A percentile compares a stretch with the other conserved stretches of the same genome.
These are phyloP conservation scores for Lophura nycthemera DNA, from an alignment of 2,113 vertebrate species.

Conservation along the genomic window DNA sequence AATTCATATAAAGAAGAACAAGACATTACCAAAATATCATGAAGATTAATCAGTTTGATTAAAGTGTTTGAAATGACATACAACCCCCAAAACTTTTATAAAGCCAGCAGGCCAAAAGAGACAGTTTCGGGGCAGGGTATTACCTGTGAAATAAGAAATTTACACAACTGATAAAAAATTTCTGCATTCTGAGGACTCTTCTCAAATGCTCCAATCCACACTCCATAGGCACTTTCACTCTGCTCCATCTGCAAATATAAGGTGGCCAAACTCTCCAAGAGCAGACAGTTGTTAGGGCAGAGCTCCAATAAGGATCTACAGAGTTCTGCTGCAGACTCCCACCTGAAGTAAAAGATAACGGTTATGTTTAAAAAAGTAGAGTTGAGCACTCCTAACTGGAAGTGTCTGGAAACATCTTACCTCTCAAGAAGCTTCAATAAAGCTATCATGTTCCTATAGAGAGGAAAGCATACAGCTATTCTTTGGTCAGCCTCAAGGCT, in stretches of 20 bases:
- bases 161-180: conserved; percentile 88
- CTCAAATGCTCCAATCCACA: conserved; percentile 87
- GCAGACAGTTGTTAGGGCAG: conserved; percentile 82
- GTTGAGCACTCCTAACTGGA: not conserved
- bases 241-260: conserved; percentile 81
- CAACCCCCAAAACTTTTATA: not conserved
- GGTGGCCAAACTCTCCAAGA: conserved; percentile 84
- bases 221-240: conserved; percentile 73
- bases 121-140: not conserved
- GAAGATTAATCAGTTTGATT: not conserved
- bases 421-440: conserved; percentile 85
- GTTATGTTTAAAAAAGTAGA: not conserved
- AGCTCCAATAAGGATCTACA: conserved; percentile 82
- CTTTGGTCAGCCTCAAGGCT: conserved; percentile 73
- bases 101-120: not conserved
- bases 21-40: not conserved
- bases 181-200: conserved; percentile 85
- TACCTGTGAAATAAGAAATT: conserved; percentile 91
- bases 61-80: not conserved
- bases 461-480: conserved; percentile 84
- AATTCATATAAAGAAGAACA: not conserved
- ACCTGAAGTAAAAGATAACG: conserved; percentile 75
- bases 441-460: conserved; percentile 88
- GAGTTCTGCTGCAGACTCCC: conserved; percentile 80
- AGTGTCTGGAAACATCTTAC: conserved; percentile 71